These are phyloP conservation scores for Chelon labrosus DNA, from an alignment of 2,797 vertebrate genomes.

Conservation along the genomic window DNA sequence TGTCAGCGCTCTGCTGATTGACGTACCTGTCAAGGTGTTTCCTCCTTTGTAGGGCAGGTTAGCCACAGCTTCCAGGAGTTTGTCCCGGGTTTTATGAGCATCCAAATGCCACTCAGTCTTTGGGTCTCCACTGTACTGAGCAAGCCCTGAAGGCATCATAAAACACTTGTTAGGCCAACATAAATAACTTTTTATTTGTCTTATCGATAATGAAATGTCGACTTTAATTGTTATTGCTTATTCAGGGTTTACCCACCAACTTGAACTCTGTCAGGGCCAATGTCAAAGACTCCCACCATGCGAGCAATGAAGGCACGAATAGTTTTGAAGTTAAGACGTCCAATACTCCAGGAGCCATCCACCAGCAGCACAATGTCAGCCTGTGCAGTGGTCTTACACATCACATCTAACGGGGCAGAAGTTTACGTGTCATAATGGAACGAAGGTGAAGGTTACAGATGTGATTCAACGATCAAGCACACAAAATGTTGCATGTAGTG, in stretches of 20 bases:
- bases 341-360: conserved; percentile 99
- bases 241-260: conserved; percentile 87
- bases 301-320: conserved; percentile 93
- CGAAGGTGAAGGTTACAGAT: background rate
- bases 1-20: too few relatives aligned
- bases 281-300: conserved; percentile 97
- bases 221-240: background rate
- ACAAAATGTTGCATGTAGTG: conserved; percentile 16
- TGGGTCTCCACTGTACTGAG: conserved; percentile 98
- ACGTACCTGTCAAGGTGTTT: conserved; percentile 95
- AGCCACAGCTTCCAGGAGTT: conserved; percentile 92
- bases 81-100: conserved; percentile 86
- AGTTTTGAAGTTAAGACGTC: conserved; percentile 96
- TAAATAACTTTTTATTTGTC: background rate
- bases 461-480: background rate
- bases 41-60: conserved; percentile 99
- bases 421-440: conserved; percentile 33
- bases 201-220: background rate
- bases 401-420: conserved; percentile 86
- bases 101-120: conserved; percentile 98
- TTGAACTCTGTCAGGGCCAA: conserved; percentile 95
- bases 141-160: conserved; percentile 85
- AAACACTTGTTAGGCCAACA: conserved; percentile 17
- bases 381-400: conserved; percentile 93
- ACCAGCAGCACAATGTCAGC: conserved; percentile 97